phyloP scores from a whole-genome alignment of 2,113 vertebrate genomes.

The Crotalus tigris region DNA sequence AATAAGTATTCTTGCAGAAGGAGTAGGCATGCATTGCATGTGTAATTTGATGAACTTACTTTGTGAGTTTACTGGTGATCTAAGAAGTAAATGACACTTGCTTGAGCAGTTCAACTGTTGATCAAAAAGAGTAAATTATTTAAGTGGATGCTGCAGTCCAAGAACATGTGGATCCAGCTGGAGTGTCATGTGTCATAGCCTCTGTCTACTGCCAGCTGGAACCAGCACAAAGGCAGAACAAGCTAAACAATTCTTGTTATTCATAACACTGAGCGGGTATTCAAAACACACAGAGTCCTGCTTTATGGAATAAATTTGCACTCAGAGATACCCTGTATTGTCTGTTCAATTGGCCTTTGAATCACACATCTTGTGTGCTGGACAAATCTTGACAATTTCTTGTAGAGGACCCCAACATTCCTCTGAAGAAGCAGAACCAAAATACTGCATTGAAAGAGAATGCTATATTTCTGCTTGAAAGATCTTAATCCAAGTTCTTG shows the following conservation, averaged over 20 bases:
- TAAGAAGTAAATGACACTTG: slow-evolving; percentile 70
- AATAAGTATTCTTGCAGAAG: slow-evolving; percentile 81
- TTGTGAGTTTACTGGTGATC: slow-evolving; percentile 73
- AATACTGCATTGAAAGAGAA: neutral
- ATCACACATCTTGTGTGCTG: slow-evolving; percentile 63
- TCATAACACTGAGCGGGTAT: slow-evolving; percentile 87
- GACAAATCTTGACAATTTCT: slow-evolving; percentile 57
- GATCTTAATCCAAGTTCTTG: neutral
- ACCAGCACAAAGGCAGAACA: slow-evolving; percentile 75
- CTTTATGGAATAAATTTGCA: slow-evolving; percentile 77
- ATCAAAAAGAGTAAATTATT: slow-evolving; percentile 84
- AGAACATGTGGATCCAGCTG: slow-evolving; percentile 94
- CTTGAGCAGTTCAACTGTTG: slow-evolving; percentile 69
- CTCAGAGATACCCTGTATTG: slow-evolving; percentile 71
- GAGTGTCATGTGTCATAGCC: slow-evolving; percentile 87
- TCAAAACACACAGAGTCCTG: slow-evolving; percentile 76
- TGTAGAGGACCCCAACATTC: slow-evolving; percentile 49
- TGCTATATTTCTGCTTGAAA: neutral
- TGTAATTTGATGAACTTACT: slow-evolving; percentile 87
- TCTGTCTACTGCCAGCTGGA: slow-evolving; percentile 84
- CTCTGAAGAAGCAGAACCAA: slow-evolving; percentile 44
- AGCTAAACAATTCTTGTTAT: slow-evolving; percentile 95
- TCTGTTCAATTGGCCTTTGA: slow-evolving; percentile 65
- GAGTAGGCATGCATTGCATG: slow-evolving; percentile 77
- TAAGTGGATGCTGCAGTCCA: slow-evolving; percentile 77